Conservation (phyloP, 2,888 invertebrate species). For the Pardosa pseudoannulata region DNA sequence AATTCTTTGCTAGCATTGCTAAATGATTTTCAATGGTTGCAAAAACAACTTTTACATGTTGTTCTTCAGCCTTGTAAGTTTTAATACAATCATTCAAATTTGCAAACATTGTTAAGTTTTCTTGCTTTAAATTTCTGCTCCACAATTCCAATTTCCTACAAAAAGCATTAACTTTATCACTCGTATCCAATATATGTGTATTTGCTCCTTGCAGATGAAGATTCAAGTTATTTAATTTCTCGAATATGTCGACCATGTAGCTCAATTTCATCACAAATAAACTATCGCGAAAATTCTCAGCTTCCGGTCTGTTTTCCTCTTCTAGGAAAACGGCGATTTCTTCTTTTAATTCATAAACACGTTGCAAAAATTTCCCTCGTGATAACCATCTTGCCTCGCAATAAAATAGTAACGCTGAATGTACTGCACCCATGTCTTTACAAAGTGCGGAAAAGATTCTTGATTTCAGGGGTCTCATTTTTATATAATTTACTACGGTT, state of each 20-base stretch:
- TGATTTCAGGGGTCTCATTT: slow-evolving; percentile 1
- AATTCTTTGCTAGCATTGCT: slow-evolving; percentile 26
- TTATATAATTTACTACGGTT: slow-evolving; percentile 2
- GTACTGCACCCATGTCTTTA: background rate
- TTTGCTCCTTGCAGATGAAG: slow-evolving; percentile 46
- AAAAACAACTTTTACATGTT: slow-evolving; percentile 21
- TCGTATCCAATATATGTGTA: slow-evolving; percentile 52
- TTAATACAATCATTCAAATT: slow-evolving; percentile 25
- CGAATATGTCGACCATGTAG: slow-evolving; percentile 56
- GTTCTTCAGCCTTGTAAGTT: slow-evolving; percentile 13
- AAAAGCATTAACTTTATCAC: slow-evolving; percentile 52
- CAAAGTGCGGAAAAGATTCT: slow-evolving; percentile 7
- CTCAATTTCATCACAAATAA: slow-evolving; percentile 57
- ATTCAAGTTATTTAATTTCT: slow-evolving; percentile 51
- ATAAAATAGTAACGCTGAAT: slow-evolving; percentile 13
- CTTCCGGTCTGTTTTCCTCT: slow-evolving; percentile 46
- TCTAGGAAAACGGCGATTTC: slow-evolving; percentile 37
- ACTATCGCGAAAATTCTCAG: slow-evolving; percentile 54
- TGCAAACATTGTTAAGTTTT: slow-evolving; percentile 42
- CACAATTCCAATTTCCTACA: slow-evolving; percentile 49
- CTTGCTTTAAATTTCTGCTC: slow-evolving; percentile 54
- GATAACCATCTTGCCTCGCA: slow-evolving; percentile 16
- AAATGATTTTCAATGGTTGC: slow-evolving; percentile 32
- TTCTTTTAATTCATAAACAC: slow-evolving; percentile 12
- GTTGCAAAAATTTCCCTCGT: background rate